These are phyloP conservation scores for Sigmodon hispidus DNA, from an alignment of 2,113 vertebrate species.

Conservation along the genomic window DNA sequence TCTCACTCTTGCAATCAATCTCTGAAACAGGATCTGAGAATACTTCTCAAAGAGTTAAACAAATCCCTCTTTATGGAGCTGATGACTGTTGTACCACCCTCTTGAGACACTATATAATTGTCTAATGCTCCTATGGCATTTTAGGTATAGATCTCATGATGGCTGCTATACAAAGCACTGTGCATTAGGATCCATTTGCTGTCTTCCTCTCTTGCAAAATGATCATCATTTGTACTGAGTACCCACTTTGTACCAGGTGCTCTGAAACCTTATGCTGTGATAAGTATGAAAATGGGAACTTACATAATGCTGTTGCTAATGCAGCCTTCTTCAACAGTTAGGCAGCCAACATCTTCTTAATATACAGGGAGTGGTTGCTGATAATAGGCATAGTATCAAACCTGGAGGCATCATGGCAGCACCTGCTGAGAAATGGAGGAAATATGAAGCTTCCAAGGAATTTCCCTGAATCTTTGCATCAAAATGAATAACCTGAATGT, in stretches of 20 bases:
- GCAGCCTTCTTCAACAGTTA: neutral
- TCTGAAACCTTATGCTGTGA: slow-evolving; percentile 16
- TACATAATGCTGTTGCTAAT: slow-evolving; percentile 20
- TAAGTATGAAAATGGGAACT: slow-evolving; percentile 13
- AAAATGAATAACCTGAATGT: neutral
- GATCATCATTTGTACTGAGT: neutral
- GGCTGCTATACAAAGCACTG: neutral
- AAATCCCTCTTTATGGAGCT: neutral
- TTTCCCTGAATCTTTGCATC: slow-evolving; percentile 1
- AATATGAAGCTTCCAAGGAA: neutral
- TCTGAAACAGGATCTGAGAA: neutral
- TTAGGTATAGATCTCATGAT: neutral
- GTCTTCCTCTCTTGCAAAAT: slow-evolving; percentile 24
- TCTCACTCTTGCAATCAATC: neutral
- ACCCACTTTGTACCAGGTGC: neutral
- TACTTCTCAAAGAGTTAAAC: neutral
- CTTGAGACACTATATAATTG: neutral
- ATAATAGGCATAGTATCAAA: slow-evolving; percentile 51
- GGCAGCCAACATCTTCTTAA: slow-evolving; percentile 44
- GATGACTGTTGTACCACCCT: neutral
- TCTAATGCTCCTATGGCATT: neutral
- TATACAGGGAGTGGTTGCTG: slow-evolving; percentile 40
- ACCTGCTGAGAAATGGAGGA: neutral
- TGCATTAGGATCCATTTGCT: neutral
- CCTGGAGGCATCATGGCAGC: slow-evolving; percentile 28